Evolutionary conservation across 2,888 invertebrate genomes (phyloP).

Genomic region (Kuschelorhynchus macadamiae): DNA sequence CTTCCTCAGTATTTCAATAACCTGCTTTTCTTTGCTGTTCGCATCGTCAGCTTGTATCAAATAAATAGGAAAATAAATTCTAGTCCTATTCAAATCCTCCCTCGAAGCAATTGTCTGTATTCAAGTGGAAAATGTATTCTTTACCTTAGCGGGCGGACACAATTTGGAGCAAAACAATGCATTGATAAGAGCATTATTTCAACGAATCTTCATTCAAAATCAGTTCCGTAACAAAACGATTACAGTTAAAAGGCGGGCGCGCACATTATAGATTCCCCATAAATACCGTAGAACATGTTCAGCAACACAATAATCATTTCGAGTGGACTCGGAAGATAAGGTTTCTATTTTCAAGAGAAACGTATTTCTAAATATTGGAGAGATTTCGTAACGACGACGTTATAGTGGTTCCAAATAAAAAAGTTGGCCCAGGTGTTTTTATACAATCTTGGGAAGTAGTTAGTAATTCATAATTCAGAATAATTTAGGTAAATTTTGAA

Average conservation of each 20-base stretch:
- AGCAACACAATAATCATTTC: conserved; percentile 42
- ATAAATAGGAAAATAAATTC: too few species aligned
- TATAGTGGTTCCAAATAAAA: too few species aligned
- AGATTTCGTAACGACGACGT: conserved; percentile 8
- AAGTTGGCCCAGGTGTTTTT: too few species aligned
- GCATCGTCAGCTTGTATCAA: too few species aligned
- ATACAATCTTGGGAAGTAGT: too few species aligned
- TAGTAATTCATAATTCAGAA: too few species aligned
- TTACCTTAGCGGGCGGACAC: conserved; percentile 16
- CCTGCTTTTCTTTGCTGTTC: too few species aligned
- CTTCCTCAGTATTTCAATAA: too few species aligned
- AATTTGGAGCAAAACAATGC: conserved; percentile 15
- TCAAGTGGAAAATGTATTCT: too few species aligned
- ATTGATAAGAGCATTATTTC: conserved; percentile 42
- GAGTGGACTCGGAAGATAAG: conserved; percentile 42
- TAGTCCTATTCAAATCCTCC: too few species aligned
- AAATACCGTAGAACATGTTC: conserved; percentile 43
- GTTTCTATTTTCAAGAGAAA: conserved; percentile 31
- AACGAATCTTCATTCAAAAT: conserved; percentile 34
- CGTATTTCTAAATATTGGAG: conserved; percentile 20
- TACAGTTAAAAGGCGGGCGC: conserved; percentile 40
- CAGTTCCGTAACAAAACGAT: conserved; percentile 42
- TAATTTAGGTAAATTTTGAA: too few species aligned
- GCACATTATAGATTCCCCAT: conserved; percentile 44
- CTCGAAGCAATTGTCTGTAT: too few species aligned